phyloP scores from a whole-genome alignment of 2,113 vertebrate species.

The Mesocricetus auratus region DNA sequence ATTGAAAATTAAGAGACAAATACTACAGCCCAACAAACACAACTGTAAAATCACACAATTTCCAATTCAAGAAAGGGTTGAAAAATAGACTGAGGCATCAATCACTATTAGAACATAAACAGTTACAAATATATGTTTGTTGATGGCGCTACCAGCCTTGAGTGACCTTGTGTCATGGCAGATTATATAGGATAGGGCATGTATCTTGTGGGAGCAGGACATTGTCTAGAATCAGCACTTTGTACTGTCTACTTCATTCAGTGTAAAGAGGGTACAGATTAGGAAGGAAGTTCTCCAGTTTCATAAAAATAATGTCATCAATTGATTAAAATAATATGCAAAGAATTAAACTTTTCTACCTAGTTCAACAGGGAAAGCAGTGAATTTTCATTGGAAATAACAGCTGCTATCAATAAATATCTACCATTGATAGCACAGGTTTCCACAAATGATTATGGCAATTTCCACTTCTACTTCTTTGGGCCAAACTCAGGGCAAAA shows the following conservation, averaged over 20 bases:
- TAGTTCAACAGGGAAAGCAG: background rate
- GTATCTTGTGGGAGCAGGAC: background rate
- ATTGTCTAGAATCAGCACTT: conserved; percentile 41
- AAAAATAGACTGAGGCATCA: background rate
- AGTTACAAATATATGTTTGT: conserved; percentile 12
- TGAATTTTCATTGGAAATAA: background rate
- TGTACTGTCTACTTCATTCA: background rate
- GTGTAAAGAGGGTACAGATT: background rate
- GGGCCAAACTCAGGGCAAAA: background rate
- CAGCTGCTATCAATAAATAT: background rate
- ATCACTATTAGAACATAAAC: background rate
- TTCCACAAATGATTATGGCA: conserved; percentile 18
- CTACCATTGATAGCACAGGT: background rate
- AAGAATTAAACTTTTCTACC: background rate
- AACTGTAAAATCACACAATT: conserved; percentile 48
- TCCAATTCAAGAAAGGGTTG: conserved; percentile 31
- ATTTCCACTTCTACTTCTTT: conserved; percentile 1
- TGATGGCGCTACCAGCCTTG: background rate
- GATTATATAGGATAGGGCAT: background rate
- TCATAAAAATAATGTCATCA: background rate
- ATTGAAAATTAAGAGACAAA: background rate
- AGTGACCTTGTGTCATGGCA: conserved; percentile 18
- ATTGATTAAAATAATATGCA: conserved; percentile 1
- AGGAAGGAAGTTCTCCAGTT: background rate
- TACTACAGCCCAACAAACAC: background rate